A percentile compares a stretch with the other conserved stretches of the same genome.
Conservation (phyloP, 2,888 invertebrate genomes). For the Pachliopta kotzebuea region DNA sequence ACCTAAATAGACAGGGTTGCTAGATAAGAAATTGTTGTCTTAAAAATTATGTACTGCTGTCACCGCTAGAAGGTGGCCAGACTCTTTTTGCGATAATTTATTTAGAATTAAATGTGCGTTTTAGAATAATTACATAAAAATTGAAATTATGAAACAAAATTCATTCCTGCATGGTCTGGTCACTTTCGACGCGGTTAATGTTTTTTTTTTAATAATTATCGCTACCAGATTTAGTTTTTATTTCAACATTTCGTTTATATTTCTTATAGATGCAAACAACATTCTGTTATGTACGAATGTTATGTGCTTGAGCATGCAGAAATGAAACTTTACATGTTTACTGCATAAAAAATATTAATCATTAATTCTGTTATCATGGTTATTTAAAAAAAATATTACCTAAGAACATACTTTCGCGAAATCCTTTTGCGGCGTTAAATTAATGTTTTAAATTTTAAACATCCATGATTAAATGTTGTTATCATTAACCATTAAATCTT, state of each 20-base stretch:
- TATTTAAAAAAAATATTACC: conserved; percentile 43
- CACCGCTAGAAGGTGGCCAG: conserved; percentile 77
- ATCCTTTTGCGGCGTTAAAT: background rate
- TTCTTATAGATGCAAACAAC: conserved; percentile 61
- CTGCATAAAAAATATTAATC: conserved; percentile 46
- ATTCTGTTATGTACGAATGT: conserved; percentile 59
- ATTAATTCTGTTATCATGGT: conserved; percentile 44
- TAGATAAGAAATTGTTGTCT: conserved; percentile 43
- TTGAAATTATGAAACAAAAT: conserved; percentile 30
- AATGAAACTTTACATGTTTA: conserved; percentile 64
- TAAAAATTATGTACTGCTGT: conserved; percentile 55
- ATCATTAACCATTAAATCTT: conserved; percentile 62
- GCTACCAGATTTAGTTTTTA: conserved; percentile 51
- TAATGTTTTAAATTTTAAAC: conserved; percentile 43
- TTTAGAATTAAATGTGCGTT: conserved; percentile 12
- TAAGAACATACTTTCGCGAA: too few species aligned
- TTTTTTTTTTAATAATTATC: conserved; percentile 43
- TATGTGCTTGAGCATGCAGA: conserved; percentile 80
- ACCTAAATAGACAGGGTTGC: conserved; percentile 71
- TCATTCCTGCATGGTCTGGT: conserved; percentile 79
- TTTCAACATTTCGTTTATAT: conserved; percentile 47
- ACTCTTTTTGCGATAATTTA: conserved; percentile 42
- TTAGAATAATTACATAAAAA: background rate
- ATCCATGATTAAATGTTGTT: conserved; percentile 49
- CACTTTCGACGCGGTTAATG: conserved; percentile 61